These are phyloP conservation scores for Pandemis cinnamomeana DNA, from an alignment of 2,888 invertebrate species.

Conservation along the genomic window DNA sequence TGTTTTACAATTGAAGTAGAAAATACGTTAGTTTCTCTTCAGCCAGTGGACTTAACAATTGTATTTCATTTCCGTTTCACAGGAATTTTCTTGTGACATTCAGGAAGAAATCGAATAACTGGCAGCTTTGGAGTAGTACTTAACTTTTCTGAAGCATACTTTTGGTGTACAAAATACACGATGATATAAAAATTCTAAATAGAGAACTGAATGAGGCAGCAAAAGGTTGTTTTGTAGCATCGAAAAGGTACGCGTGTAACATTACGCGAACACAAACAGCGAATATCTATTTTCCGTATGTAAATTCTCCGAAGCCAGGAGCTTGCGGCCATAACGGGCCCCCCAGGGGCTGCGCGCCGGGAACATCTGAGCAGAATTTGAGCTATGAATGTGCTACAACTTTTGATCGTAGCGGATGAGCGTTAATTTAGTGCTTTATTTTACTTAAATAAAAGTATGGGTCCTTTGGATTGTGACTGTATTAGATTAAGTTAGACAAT, in stretches of 20 bases:
- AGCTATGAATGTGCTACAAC: conserved; percentile 9
- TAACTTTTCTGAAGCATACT: no score
- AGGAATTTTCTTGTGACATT: not conserved
- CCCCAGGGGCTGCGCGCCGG: conserved; percentile 8
- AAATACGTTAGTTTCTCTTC: conserved; percentile 4
- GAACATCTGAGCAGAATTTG: conserved; percentile 26
- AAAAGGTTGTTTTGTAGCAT: conserved; percentile 10
- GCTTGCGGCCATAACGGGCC: conserved; percentile 21
- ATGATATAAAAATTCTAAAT: not conserved
- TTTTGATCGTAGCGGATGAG: not conserved
- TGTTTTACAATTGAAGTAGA: conserved; percentile 20
- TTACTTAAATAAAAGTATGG: not conserved
- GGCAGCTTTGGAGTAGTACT: no score
- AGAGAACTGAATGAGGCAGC: conserved; percentile 11
- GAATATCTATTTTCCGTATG: conserved; percentile 26
- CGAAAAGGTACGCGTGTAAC: conserved; percentile 10
- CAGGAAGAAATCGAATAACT: not conserved
- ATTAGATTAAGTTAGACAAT: not conserved
- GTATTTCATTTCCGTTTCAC: conserved; percentile 2
- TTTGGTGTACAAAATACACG: not conserved
- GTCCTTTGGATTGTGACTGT: not conserved
- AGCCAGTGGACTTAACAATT: not conserved
- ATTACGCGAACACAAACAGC: conserved; percentile 20
- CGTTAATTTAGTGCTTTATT: not conserved
- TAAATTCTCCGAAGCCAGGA: conserved; percentile 18